phyloP scores from a whole-genome alignment of 2,113 vertebrate species.

The Cricetomys ansorgei region DNA sequence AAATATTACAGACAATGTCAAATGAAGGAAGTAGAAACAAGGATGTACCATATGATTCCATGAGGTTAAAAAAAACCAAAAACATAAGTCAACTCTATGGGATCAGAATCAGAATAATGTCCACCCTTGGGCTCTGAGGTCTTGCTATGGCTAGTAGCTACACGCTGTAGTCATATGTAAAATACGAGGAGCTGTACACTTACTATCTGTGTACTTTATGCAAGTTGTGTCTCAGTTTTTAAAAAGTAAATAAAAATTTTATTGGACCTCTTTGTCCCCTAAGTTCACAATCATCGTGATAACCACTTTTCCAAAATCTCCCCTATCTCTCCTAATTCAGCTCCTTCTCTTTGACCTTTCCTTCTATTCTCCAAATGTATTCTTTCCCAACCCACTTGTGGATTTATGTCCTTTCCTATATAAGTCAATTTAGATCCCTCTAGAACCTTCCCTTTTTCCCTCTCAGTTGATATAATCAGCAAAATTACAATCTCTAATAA shows the following conservation, averaged over 20 bases:
- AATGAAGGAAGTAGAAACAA: constrained; percentile 31
- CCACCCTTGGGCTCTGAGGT: not conserved
- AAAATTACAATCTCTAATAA: constrained; percentile 49
- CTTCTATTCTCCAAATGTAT: not conserved
- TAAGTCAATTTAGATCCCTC: not conserved
- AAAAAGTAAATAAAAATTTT: constrained; percentile 8
- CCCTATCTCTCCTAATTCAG: constrained; percentile 7
- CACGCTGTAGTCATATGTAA: not conserved
- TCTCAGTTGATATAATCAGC: constrained; percentile 23
- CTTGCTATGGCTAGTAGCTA: not conserved
- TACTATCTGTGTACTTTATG: not conserved
- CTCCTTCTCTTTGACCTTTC: not conserved
- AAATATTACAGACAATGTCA: constrained; percentile 16
- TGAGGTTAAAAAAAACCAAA: not conserved
- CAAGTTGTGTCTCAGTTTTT: not conserved
- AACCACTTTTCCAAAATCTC: not conserved
- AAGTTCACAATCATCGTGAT: not conserved
- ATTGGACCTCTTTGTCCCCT: not conserved
- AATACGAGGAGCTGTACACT: not conserved
- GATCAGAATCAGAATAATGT: not conserved
- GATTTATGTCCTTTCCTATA: constrained; percentile 21
- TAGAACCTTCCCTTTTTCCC: not conserved
- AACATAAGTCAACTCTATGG: not conserved
- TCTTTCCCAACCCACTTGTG: constrained; percentile 16
- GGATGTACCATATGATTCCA: not conserved